A percentile compares a stretch with the other conserved stretches of the same genome.
These are phyloP conservation scores for Axis porcinus DNA, from an alignment of 2,113 vertebrate species.

Conservation along the genomic window DNA sequence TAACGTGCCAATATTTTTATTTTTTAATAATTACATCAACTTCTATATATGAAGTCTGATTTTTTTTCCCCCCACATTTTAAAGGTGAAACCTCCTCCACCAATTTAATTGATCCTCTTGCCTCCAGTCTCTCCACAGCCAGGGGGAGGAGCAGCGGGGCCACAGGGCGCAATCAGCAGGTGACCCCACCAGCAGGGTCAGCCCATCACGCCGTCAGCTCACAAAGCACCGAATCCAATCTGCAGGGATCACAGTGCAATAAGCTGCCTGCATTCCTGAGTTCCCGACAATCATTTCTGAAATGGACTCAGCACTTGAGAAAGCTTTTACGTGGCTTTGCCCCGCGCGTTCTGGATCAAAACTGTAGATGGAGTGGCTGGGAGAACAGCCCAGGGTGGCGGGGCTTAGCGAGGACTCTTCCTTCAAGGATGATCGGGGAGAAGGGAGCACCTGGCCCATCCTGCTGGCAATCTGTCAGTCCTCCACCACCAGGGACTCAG, in stretches of 20 bases:
- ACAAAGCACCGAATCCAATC: neutral
- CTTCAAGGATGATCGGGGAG: accelerated
- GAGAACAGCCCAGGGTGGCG: neutral
- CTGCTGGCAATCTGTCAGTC: neutral
- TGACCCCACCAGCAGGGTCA: neutral
- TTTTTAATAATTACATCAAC: slow-evolving; percentile 50
- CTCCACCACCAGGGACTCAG: neutral
- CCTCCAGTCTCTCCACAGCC: too few relatives aligned
- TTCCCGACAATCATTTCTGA: neutral
- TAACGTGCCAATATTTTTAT: slow-evolving; percentile 51
- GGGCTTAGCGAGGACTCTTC: neutral
- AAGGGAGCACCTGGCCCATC: accelerated
- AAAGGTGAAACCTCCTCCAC: neutral
- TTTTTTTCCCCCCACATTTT: neutral
- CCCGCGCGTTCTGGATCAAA: neutral
- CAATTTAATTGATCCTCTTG: neutral
- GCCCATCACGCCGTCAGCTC: neutral
- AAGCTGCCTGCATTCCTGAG: neutral
- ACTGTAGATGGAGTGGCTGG: neutral
- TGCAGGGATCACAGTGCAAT: neutral
- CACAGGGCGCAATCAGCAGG: neutral
- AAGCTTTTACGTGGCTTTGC: neutral
- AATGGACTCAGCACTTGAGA: neutral
- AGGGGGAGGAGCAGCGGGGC: neutral
- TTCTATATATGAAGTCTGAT: neutral